Base-by-base conservation (phyloP, 1,140 invertebrate species). In the Ctenoplectra terminalis region DNA sequence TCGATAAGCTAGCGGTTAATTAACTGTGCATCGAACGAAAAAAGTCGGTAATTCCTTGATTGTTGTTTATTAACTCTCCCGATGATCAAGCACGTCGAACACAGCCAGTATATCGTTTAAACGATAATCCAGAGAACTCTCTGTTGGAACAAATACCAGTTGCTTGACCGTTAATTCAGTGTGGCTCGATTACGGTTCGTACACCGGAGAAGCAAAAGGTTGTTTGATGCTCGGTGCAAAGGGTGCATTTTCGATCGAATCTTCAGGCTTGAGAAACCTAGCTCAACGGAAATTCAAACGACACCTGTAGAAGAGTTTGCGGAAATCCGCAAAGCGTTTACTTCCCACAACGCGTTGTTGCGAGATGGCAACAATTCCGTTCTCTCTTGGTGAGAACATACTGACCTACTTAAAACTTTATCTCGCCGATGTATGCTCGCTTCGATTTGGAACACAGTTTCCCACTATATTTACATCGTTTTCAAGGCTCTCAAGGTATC, bases 1-100 rank as follows among this genome's bases (percentile, higher is more conserved):
- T 7, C 31, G 64, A 58, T 46, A 31, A 54, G 20, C 15, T 11
- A 29, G 26, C 4, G 66, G 31, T 58, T 84, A 82, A 82, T 82
- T 50, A 50, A 56, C 64, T 58, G 64, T 29, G 56, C 43, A 40
- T 37, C 43, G 26, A 37, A 80, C 37, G 34, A 61, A 61, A 43
- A 43, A 29, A 34, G 34, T 66, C 34, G 46, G 13, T 46, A 43
- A 80, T 40, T 78, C 46, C 13, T 15, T 17, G 29, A 15, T 15
- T 9, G 15, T 4, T 13, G n/a, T n/a, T 2, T n/a, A 54, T 54
- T 37, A 9, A 29, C 37, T 8, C 0, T 8, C 5, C 11, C 6
- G 60, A 17, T 23, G 3, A 20, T 46, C 63, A 23, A 61, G 1
- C 9, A 34, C 37, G 2, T 7, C 20, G 60, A 61, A 60, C 17